These are phyloP conservation scores for Daubentonia madagascariensis DNA, from an alignment of 2,113 vertebrate genomes.

Conservation along the genomic window DNA sequence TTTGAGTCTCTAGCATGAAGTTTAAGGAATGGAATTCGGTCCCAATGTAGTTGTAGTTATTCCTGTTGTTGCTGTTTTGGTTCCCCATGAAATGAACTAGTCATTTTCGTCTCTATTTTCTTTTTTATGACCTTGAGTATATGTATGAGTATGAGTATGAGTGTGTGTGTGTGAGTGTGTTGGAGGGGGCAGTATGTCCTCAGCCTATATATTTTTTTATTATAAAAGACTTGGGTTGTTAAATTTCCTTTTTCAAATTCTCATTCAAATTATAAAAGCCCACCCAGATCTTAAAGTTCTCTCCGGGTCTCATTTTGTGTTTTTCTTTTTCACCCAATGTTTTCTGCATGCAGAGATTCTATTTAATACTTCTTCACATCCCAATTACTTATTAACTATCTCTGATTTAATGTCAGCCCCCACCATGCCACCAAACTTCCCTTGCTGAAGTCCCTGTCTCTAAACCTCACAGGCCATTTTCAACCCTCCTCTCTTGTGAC, in stretches of 20 bases:
- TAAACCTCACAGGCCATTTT: not conserved
- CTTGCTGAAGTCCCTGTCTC: not conserved
- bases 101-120: not conserved
- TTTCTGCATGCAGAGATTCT: not conserved
- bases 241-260: constrained; percentile 4
- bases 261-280: not conserved
- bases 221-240: not conserved
- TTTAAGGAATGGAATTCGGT: not conserved
- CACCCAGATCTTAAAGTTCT: not conserved
- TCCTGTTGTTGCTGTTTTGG: not conserved
- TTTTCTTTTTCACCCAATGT: not conserved
- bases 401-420: not conserved
- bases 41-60: not conserved
- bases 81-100: not conserved
- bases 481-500: not conserved
- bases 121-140: not conserved
- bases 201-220: not conserved
- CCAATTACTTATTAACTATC: not conserved
- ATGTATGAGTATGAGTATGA: no score
- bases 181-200: not conserved
- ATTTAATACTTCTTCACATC: not conserved
- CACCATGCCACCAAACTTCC: not conserved
- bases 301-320: not conserved
- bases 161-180: not conserved
- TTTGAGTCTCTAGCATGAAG: not conserved